A percentile compares a stretch with the other conserved stretches of the same genome.
Conservation (phyloP, 2,113 vertebrate species). For the Grammomys surdaster region DNA sequence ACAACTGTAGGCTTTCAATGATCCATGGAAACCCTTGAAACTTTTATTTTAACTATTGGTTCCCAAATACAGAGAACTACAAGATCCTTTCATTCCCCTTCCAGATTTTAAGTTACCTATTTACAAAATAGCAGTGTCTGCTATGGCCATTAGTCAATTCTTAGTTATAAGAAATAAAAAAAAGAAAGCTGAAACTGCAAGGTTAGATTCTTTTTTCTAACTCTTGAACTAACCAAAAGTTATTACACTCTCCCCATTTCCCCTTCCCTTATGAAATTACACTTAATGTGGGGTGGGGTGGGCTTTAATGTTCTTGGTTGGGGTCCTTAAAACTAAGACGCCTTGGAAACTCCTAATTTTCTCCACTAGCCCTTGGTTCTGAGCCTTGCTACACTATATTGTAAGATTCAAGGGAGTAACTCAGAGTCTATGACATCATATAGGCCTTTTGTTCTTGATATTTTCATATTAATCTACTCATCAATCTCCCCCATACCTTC, state of each 20-base stretch:
- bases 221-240: conserved; percentile 42
- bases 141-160: not conserved
- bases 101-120: not conserved
- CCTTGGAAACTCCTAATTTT: not conserved
- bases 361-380: not conserved
- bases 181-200: not conserved
- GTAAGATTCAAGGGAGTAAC: not conserved
- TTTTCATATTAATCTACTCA: not conserved
- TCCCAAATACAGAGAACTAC: not conserved
- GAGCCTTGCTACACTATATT: not conserved
- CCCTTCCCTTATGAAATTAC: not conserved
- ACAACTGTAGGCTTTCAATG: not conserved
- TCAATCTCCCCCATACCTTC: not conserved
- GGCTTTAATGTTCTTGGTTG: conserved; percentile 1
- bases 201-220: not conserved
- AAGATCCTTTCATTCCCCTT: not conserved
- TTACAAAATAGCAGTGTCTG: not conserved
- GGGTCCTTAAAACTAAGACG: not conserved
- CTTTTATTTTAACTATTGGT: not conserved
- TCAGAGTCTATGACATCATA: not conserved
- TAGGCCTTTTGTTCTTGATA: not conserved
- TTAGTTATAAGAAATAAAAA: conserved; percentile 4
- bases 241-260: not conserved
- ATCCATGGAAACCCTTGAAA: not conserved
- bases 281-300: not conserved